Evolutionary conservation across 2,888 invertebrate species (phyloP), one percentile per base, ranked within the genome.

Genomic region (Patella caerulea): DNA sequence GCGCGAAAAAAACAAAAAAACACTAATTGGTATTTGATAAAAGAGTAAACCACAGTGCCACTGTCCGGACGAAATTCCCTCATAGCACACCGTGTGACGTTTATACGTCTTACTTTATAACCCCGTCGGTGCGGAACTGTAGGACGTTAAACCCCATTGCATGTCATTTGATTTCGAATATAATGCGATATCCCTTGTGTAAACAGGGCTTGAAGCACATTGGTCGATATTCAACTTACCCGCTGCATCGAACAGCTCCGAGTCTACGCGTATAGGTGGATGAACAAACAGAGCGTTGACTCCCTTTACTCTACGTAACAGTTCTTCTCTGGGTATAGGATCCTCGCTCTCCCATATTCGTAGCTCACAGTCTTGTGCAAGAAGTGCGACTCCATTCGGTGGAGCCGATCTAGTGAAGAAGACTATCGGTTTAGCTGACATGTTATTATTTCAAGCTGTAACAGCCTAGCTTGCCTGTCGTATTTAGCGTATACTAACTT

Each of bases 191-290:
- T n/a, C 11, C n/a, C 7, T 65, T 65, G n/a, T 65, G 65, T 65
- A n/a, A 19, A 65, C 65, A 11, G 5, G 65, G n/a, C n/a, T 65
- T n/a, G n/a, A 65, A 45, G 45, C 7, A 45, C 45, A 45, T 5
- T 45, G 7, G 9, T 45, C 45, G 9, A 45, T 45, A 45, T 1
- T n/a, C 29, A 55, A 71, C 78, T 52, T 59, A 87, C 87, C 87
- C 56, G 85, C 85, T 14, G 83, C 83, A 74, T 86, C 85, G 17
- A 86, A 73, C 12, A 83, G 74, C 54, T 82, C 84, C 0, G 77
- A 78, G 78, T 87, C 86, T 14, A 87, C 81, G 29, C 79, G 77
- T 34, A 82, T 82, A 1, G 85, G 83, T 3, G 84, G 82, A 56
- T 83, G 81, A 2, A 82, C 78, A 56, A 84, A 29, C 3, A 84